Base-by-base conservation (phyloP, 2,888 invertebrate genomes). In the Nomada goodeniana region DNA sequence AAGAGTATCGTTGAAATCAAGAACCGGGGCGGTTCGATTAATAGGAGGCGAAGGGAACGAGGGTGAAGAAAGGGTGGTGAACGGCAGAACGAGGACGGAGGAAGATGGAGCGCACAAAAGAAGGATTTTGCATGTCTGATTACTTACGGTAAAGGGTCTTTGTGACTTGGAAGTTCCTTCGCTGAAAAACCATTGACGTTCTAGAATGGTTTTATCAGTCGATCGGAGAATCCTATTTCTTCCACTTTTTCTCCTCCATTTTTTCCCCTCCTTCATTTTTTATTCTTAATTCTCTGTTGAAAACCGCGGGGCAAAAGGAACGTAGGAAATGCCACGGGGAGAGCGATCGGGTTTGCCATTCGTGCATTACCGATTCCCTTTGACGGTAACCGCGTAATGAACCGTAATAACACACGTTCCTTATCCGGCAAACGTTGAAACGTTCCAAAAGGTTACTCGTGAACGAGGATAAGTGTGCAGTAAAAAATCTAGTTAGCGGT, bases 51-150 rank as follows among this genome's bases (percentile, higher is more conserved):
- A 52, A 68, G 52, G 61, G 52, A 20, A 47, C 53, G 59, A 42
- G 55, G 42, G 11, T 11, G 74, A 64, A 42, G 69, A 75, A 68
- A 69, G 63, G 68, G 29, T 44, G n/a, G 26, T 52, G 20, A 42
- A 60, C 29, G 71, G 53, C 18, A 29, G 72, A 76, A 64, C 59
- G 44, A 60, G 73, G 67, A 70, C 64, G 59, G 64, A 67, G 59
- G 70, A 26, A 73, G 80, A 75, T 76, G 50, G 81, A 69, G 79
- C 55, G 82, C 29, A 83, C 83, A 88, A 88, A 88, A 89, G 88
- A 75, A 89, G 87, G 83, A 87, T 87, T 89, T 89, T 88, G 88
- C 88, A 88, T 88, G 87, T 88, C 88, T 89, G 88, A 88, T 88
- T 88, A 88, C 88, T 88, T 84, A 84, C 79, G 77, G 83, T 76